Percentiles rank a stretch among this genome's conserved stretches.
Evolutionary conservation across 2,113 vertebrate genomes (phyloP).

Genomic region (Albula goreensis): DNA sequence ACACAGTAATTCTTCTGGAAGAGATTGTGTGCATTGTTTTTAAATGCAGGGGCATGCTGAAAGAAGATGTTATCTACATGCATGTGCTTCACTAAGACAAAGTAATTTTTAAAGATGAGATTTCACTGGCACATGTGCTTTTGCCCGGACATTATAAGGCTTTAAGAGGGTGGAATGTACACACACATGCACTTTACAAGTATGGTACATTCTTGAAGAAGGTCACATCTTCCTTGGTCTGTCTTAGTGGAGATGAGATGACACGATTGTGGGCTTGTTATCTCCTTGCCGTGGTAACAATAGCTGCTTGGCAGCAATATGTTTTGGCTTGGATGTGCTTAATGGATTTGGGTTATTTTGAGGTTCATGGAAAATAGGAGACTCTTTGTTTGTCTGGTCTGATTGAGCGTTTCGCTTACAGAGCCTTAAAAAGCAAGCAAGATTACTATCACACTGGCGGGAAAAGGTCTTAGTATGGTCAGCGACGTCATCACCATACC

Average conservation of each 20-base stretch:
- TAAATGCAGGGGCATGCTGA: not conserved
- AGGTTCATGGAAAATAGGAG: not conserved
- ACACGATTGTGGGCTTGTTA: not conserved
- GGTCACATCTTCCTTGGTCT: not conserved
- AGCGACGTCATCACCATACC: not conserved
- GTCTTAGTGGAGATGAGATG: not conserved
- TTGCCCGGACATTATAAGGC: no score
- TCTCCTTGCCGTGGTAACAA: not conserved
- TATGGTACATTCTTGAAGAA: not conserved
- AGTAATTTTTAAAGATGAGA: not conserved
- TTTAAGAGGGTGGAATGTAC: not conserved
- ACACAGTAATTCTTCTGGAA: no score
- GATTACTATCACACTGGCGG: not conserved
- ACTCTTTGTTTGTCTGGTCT: not conserved
- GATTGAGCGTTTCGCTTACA: not conserved
- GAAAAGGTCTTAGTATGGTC: not conserved
- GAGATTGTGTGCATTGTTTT: no score
- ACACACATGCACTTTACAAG: not conserved
- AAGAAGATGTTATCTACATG: not conserved
- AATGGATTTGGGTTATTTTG: conserved; percentile 11
- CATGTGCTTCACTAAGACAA: not conserved
- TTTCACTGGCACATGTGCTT: no score
- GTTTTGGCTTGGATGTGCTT: conserved; percentile 2
- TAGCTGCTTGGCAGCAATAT: not conserved
- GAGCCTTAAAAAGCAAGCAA: not conserved